Evolutionary conservation across 2,113 vertebrate species (phyloP), one percentile per base, ranked within the genome.

Genomic region (Corythornis vintsioides): DNA sequence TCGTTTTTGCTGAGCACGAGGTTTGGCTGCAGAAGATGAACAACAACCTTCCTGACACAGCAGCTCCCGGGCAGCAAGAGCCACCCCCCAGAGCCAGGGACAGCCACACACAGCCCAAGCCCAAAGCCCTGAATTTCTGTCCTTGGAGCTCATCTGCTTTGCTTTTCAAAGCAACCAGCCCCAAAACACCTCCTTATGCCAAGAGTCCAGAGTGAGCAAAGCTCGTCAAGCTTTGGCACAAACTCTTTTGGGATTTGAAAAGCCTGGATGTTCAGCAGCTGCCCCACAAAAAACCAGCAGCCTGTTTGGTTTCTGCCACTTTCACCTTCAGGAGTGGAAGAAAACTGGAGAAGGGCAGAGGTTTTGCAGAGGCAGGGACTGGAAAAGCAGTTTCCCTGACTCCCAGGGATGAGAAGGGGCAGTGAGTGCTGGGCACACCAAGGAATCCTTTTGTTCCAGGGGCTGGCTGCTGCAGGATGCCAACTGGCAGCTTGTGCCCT

Each of bases 401-500:
- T 83, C 45, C n/a, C 7, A 6, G 9, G 6, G 2, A 3, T 3
- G 55, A 59, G 40, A 53, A 88, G 29, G 55, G 79, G 64, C 73
- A 80, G 40, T 26, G 13, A 73, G 70, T 16, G n/a, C 3, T 67
- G 21, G 19, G 40, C 45, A 6, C 10, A 0, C 45, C 17, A 7
- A 28, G 33, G 60, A 53, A 50, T 43, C 61, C 56, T 59, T n/a
- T 25, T 69, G 55, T 38, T 59, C 16, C 55, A 38, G 59, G 60
- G 47, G 42, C 61, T 40, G 52, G 24, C 47, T 50, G 53, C 22
- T 14, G 17, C 0, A 18, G 66, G 50, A 72, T 17, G 40, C 7
- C 7, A 20, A 28, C 2, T 2, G 60, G 80, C 72, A 45, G 28
- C 0, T 3, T 1, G 28, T 1, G 17, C 42, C 82, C 72, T 63